phyloP scores from a whole-genome alignment of 2,888 invertebrate genomes.

The Leptopilina drosophilae region DNA sequence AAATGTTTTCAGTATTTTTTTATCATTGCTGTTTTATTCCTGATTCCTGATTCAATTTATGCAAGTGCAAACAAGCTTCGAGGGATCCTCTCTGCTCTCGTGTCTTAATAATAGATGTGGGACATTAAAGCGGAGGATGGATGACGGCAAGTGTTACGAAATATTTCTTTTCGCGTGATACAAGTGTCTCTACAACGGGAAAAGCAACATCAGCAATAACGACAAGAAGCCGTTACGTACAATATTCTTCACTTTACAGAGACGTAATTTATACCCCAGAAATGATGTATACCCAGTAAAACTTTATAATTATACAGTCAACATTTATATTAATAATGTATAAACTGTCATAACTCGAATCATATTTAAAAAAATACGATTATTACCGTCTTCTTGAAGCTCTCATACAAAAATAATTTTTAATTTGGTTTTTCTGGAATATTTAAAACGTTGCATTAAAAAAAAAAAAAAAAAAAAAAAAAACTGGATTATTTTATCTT shows the following conservation, averaged over 20 bases:
- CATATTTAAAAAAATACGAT: background rate
- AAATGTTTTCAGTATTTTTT: background rate
- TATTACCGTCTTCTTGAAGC: background rate
- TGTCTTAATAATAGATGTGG: slow-evolving; percentile 32
- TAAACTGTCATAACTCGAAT: background rate
- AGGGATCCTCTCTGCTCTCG: background rate
- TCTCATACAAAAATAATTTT: no score
- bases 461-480: no score
- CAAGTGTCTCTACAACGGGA: slow-evolving; percentile 22
- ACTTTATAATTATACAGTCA: no score
- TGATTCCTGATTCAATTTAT: slow-evolving; percentile 16
- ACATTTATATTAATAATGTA: no score
- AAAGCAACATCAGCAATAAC: background rate
- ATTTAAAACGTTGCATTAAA: no score
- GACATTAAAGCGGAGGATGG: slow-evolving; percentile 17
- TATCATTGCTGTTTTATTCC: no score
- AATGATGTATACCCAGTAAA: background rate
- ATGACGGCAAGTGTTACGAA: slow-evolving; percentile 16
- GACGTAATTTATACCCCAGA: background rate
- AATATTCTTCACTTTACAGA: background rate
- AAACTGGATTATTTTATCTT: no score
- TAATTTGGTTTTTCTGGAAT: no score
- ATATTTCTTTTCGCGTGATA: slow-evolving; percentile 28
- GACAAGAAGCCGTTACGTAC: slow-evolving; percentile 20
- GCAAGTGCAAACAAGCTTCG: slow-evolving; percentile 34